phyloP scores from a whole-genome alignment of 2,113 vertebrate species.

The Alouatta palliata region DNA sequence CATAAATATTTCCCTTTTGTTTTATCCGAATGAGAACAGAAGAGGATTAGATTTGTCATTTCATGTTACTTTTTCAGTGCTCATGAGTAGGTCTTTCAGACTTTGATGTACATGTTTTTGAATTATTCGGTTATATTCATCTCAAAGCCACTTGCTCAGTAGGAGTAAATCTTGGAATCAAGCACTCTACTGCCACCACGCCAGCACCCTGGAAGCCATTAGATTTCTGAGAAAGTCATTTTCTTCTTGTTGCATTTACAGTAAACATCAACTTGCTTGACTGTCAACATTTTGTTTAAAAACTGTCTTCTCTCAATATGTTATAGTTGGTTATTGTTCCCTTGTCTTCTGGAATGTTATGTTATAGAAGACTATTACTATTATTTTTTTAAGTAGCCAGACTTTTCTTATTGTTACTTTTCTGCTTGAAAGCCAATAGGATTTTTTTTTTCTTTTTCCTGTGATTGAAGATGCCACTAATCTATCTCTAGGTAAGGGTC shows the following conservation, averaged over 20 bases:
- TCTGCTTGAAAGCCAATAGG: background rate
- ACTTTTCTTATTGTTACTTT: background rate
- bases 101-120: background rate
- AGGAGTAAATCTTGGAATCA: background rate
- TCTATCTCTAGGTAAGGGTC: background rate
- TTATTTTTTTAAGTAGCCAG: background rate
- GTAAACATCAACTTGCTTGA: background rate
- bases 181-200: background rate
- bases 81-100: background rate
- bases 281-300: background rate
- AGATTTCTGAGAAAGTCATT: background rate
- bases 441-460: background rate
- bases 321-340: background rate
- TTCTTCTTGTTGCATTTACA: background rate
- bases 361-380: background rate
- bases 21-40: background rate
- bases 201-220: background rate
- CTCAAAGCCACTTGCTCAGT: background rate
- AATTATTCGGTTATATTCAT: background rate
- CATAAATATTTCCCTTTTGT: background rate
- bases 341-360: background rate
- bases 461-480: background rate
- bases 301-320: background rate
- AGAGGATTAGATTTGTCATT: background rate
- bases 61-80: background rate